Conservation (phyloP, 1,140 invertebrate genomes). For the Archivesica marissinica region DNA sequence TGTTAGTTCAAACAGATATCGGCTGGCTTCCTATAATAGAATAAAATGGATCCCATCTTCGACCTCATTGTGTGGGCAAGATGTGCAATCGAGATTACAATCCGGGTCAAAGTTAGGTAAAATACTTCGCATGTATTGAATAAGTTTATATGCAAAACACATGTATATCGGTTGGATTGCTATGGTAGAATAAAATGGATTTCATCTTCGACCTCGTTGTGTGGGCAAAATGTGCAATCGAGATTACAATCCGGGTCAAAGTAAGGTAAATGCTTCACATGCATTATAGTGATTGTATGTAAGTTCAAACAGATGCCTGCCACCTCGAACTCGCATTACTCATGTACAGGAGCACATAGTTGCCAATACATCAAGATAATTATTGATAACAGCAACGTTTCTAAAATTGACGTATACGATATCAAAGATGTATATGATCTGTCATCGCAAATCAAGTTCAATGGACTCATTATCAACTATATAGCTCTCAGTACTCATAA, state of each 20-base stretch:
- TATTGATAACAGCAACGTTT: background rate
- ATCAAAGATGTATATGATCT: conserved; percentile 33
- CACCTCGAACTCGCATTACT: background rate
- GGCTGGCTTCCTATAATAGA: no score
- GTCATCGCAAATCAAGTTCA: conserved; percentile 42
- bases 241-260: background rate
- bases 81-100: background rate
- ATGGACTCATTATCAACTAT: conserved; percentile 29
- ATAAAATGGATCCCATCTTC: background rate
- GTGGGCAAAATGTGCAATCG: background rate
- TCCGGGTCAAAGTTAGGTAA: background rate
- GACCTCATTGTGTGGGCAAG: background rate
- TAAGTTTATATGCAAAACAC: no score
- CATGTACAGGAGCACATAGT: background rate
- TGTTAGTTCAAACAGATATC: no score
- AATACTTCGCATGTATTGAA: background rate
- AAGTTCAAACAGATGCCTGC: conserved; percentile 9
- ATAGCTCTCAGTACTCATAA: conserved; percentile 6
- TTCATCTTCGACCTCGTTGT: background rate
- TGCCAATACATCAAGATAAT: conserved; percentile 20
- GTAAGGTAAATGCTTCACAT: background rate
- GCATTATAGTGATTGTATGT: background rate
- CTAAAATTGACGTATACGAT: background rate
- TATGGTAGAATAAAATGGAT: background rate
- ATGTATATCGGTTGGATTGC: no score